Conservation (phyloP, 2,113 vertebrate genomes). For the Anoplopoma fimbria region DNA sequence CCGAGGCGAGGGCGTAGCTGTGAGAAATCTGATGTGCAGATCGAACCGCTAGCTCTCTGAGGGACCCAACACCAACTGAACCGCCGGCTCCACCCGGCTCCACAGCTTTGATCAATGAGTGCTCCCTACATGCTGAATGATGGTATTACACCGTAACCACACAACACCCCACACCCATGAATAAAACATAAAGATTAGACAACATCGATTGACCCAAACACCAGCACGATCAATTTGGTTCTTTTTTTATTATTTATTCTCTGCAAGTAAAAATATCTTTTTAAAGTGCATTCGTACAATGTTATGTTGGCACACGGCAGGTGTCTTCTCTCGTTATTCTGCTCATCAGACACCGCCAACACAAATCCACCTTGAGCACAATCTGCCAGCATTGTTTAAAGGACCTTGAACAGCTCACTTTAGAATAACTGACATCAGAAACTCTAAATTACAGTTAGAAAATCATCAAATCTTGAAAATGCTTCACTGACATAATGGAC, state of each 20-base stretch:
- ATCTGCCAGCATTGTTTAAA: background rate
- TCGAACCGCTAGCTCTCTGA: background rate
- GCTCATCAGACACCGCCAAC: background rate
- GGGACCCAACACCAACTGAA: background rate
- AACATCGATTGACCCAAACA: slow-evolving; percentile 8
- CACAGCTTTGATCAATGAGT: background rate
- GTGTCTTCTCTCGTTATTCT: background rate
- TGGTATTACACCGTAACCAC: background rate
- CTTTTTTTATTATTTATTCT: slow-evolving; percentile 62
- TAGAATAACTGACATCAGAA: background rate
- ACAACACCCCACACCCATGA: background rate
- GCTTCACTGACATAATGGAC: background rate
- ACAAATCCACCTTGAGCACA: slow-evolving; percentile 14
- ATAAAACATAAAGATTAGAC: background rate
- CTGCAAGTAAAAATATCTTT: slow-evolving; percentile 67
- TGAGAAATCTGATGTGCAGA: background rate
- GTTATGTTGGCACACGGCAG: slow-evolving; percentile 72
- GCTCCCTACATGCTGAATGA: background rate
- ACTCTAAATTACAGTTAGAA: background rate
- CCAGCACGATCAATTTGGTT: background rate
- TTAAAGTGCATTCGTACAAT: slow-evolving; percentile 76
- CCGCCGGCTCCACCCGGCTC: background rate
- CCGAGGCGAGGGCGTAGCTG: background rate
- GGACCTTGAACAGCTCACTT: background rate
- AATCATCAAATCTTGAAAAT: background rate